Evolutionary conservation across 2,797 vertebrate genomes (phyloP).

Genomic region (Esox lucius): DNA sequence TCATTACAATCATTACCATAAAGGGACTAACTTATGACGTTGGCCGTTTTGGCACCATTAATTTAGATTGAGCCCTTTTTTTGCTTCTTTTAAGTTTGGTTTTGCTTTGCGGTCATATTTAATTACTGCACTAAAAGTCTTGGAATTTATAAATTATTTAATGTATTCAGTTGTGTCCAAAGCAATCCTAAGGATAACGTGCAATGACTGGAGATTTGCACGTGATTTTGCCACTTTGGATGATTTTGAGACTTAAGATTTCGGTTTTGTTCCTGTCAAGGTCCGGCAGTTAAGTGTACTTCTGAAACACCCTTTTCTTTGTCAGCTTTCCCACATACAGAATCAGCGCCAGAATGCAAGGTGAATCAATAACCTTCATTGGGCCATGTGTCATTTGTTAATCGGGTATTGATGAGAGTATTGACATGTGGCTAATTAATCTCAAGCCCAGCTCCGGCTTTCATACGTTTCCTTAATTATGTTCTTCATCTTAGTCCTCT

Average conservation of each 20-base stretch:
- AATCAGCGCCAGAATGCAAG: conserved; percentile 86
- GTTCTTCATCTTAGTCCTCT: conserved; percentile 95
- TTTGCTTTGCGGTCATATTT: conserved; percentile 72
- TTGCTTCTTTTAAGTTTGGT: conserved; percentile 32
- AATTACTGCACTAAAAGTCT: conserved; percentile 66
- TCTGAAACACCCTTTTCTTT: conserved; percentile 60
- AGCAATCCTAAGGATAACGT: conserved; percentile 50
- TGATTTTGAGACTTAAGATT: conserved; percentile 43
- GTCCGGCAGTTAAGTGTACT: conserved; percentile 18
- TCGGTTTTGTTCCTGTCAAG: conserved; percentile 40
- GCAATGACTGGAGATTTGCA: background rate
- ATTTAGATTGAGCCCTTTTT: conserved; percentile 71
- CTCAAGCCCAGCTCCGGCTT: conserved; percentile 85
- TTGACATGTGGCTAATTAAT: conserved; percentile 99
- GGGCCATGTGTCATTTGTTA: conserved; percentile 99
- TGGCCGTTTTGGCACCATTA: conserved; percentile 73
- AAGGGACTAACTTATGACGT: conserved; percentile 76
- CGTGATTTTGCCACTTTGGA: conserved; percentile 12
- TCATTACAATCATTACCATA: conserved; percentile 82
- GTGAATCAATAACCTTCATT: conserved; percentile 97
- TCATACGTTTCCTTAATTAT: conserved; percentile 99
- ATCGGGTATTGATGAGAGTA: conserved; percentile 99
- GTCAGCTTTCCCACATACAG: conserved; percentile 87
- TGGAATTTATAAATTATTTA: conserved; percentile 49
- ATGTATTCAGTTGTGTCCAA: conserved; percentile 63